Evolutionary conservation across 2,888 invertebrate species (phyloP), one percentile per base, ranked within the genome.

Genomic region (Dicroscelio sp.): DNA sequence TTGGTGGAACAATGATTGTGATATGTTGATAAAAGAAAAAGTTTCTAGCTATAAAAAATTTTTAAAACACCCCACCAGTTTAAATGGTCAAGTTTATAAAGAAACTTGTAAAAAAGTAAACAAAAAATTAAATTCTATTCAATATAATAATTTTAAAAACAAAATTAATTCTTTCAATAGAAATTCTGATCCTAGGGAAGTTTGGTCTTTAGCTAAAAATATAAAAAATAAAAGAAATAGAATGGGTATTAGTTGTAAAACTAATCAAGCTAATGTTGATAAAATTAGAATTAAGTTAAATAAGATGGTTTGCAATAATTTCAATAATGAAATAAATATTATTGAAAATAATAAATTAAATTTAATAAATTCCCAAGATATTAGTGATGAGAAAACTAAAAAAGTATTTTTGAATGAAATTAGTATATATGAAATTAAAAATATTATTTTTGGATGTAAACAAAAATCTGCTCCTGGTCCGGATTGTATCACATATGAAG

Each of bases 161-260:
- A 75, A 75, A 75, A 55, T 75, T 75, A 75, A 75, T 23, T 55
- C 73, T 17, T 55, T 75, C 14, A 55, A 55, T 55, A 52, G 33
- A 33, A 55, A 55, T 35, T 23, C 73, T 23, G 55, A 75, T 30
- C n/a, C 33, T 75, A 55, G 5, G 12, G 73, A 75, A 23, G 1
- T 75, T 2, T 75, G 55, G 52, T 33, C n/a, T 12, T 8, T 75
- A 1, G 73, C 55, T 33, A 75, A 75, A 55, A 75, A 75, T 43
- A 75, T 75, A n/a, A 75, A 75, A 55, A 75, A 75, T 31, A 75
- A 75, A 55, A 75, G 73, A 33, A 55, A 31, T 23, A 75, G 73
- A 33, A 55, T n/a, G 12, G 31, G 12, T 12, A 30, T 17, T 14
- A n/a, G 30, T 48, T 71, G 71, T n/a, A 71, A 71, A 71, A 48